Percentiles rank a stretch among this genome's conserved stretches.
Conservation (phyloP, 2,113 vertebrate species). For the Clarias batrachus region DNA sequence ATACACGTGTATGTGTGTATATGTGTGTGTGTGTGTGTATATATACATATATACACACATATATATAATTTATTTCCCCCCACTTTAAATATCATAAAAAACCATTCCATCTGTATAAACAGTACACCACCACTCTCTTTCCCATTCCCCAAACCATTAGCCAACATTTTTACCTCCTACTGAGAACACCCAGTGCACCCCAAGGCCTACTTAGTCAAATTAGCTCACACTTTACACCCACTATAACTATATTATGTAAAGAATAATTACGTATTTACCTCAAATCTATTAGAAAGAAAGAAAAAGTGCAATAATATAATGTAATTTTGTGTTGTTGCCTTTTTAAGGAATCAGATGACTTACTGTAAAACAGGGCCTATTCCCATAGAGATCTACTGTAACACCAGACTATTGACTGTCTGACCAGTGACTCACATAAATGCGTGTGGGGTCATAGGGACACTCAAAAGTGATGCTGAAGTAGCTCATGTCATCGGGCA, state of each 20-base stretch:
- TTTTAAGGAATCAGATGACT: neutral
- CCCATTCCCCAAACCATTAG: neutral
- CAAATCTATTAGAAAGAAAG: neutral
- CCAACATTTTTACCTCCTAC: neutral
- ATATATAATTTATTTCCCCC: no score
- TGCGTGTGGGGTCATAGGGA: conserved; percentile 85
- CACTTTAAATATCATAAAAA: neutral
- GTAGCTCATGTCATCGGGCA: conserved; percentile 58
- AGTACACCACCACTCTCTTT: neutral
- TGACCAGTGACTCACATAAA: conserved; percentile 75
- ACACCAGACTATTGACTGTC: neutral
- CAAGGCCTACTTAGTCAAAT: neutral
- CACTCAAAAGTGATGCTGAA: conserved; percentile 74
- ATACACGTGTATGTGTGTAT: no score
- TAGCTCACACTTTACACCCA: neutral
- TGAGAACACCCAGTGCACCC: neutral
- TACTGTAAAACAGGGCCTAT: neutral
- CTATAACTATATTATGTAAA: neutral
- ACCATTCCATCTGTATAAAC: neutral
- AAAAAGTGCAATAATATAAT: neutral
- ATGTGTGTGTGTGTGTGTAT: no score
- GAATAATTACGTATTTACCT: neutral
- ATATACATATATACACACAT: no score
- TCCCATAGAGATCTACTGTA: neutral
- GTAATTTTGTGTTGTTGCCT: neutral